Evolutionary conservation across 2,888 invertebrate genomes (phyloP).

Genomic region (Hybos culiciformis): DNA sequence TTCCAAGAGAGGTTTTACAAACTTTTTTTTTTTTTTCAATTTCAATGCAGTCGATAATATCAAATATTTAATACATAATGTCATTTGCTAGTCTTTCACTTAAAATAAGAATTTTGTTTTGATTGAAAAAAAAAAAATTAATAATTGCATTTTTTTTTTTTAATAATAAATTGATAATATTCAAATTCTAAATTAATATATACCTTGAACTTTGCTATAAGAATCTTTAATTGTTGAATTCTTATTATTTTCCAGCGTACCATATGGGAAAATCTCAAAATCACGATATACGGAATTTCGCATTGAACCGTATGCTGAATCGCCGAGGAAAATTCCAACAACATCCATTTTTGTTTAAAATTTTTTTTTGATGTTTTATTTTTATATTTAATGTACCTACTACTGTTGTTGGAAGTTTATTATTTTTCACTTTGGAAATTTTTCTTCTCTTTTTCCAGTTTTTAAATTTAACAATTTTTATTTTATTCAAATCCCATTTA

Average conservation of each 20-base stretch:
- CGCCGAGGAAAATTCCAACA: conserved; percentile 40
- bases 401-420: conserved; percentile 3
- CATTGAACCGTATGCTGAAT: conserved; percentile 39
- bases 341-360: conserved; percentile 37
- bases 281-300: conserved; percentile 38
- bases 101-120: background rate
- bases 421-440: background rate
- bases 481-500: background rate
- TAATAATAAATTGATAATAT: no score
- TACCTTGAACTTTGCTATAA: conserved; percentile 34
- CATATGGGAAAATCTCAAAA: conserved; percentile 39
- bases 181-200: conserved; percentile 1
- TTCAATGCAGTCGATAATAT: no score
- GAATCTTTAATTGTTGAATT: conserved; percentile 27
- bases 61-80: no score
- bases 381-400: conserved; percentile 4
- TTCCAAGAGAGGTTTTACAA: no score
- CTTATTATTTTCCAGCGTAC: conserved; percentile 26
- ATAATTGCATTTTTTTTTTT: background rate
- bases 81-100: background rate
- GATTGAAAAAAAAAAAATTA: background rate
- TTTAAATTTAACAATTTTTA: background rate
- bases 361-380: conserved; percentile 3
- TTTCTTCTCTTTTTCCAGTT: background rate
- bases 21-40: no score